Evolutionary conservation across 2,797 vertebrate species (phyloP), one percentile per base, ranked within the genome.

Genomic region (Malurus leucopterus): DNA sequence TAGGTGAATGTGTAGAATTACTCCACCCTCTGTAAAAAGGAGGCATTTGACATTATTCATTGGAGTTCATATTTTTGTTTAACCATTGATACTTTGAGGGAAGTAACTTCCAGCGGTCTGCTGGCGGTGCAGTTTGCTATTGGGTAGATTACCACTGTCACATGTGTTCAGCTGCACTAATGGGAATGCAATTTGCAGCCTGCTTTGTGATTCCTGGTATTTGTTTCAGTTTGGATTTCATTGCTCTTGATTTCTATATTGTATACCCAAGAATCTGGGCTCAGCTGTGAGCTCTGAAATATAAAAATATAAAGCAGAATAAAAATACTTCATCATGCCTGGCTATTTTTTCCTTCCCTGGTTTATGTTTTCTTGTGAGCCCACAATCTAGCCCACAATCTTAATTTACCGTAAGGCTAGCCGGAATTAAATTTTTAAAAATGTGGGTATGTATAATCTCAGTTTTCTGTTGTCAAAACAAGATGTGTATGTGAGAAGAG

Each of bases 281-380:
- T 97, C 91, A 12, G 59, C 88, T 94, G 72, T 86, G 96, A 97
- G 95, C 94, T 95, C 95, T 88, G 85, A 93, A 95, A 94, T 94
- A 95, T 92, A 84, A 95, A 94, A 94, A 93, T 95, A 89, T 93
- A 96, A 94, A 95, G 82, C 95, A 96, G 92, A 97, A 97, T 97
- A 97, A 97, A 96, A 85, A 47, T 96, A 95, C 88, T 96, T 96
- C 95, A 78, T 86, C 82, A 30, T 18, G 84, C 78, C 79, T 91
- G 96, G 74, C 79, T 90, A 75, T 89, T 74, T 85, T 54, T 53
- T 24, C 34, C 46, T 43, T 59, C 55, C 63, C 65, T 72, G 20
- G 8, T 88, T 75, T 79, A 20, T 84, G 64, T 78, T 94, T 92
- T 79, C 34, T 75, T 73, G 92, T 74, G 51, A 93, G 62, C 50